Conservation (phyloP, 2,888 invertebrate species). For the Stenichneumon culpator region DNA sequence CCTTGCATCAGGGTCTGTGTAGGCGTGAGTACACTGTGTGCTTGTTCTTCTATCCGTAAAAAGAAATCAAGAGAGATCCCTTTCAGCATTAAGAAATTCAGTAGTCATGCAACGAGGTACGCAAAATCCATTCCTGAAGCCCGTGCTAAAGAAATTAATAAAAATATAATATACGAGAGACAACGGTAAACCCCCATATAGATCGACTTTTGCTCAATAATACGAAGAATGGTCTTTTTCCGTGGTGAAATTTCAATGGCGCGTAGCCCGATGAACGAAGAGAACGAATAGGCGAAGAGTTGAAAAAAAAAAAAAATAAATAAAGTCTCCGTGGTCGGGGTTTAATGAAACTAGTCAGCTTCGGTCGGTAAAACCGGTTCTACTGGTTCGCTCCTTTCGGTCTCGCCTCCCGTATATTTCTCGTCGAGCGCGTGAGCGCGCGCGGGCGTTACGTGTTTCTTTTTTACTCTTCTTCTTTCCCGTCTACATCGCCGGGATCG, state of each 20-base stretch:
- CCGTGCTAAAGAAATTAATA: too few relatives aligned
- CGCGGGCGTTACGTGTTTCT: constrained; percentile 62
- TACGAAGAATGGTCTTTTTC: constrained; percentile 49
- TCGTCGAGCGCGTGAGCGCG: constrained; percentile 22
- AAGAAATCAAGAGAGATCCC: too few relatives aligned
- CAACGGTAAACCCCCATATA: neutral
- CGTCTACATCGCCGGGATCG: constrained; percentile 63
- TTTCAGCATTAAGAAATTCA: too few relatives aligned
- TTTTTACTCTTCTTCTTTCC: constrained; percentile 61
- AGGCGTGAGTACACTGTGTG: too few relatives aligned
- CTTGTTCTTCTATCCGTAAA: too few relatives aligned
- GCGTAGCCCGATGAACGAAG: constrained; percentile 49
- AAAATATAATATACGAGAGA: too few relatives aligned
- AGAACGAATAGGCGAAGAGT: constrained; percentile 55
- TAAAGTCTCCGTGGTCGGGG: constrained; percentile 72
- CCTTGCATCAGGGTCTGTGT: neutral
- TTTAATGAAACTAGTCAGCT: constrained; percentile 82
- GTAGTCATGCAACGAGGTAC: too few relatives aligned
- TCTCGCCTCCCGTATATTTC: constrained; percentile 43
- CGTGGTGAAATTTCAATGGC: constrained; percentile 47
- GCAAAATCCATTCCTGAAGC: too few relatives aligned
- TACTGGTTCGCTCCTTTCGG: constrained; percentile 75
- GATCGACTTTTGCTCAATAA: constrained; percentile 39
- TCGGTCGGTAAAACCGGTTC: constrained; percentile 81
- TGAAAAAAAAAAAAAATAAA: constrained; percentile 59